Percentiles rank a stretch among this genome's conserved stretches.
These are phyloP conservation scores for Rugalucina vietnamica DNA, from an alignment of 2,888 invertebrate genomes.

Conservation along the genomic window DNA sequence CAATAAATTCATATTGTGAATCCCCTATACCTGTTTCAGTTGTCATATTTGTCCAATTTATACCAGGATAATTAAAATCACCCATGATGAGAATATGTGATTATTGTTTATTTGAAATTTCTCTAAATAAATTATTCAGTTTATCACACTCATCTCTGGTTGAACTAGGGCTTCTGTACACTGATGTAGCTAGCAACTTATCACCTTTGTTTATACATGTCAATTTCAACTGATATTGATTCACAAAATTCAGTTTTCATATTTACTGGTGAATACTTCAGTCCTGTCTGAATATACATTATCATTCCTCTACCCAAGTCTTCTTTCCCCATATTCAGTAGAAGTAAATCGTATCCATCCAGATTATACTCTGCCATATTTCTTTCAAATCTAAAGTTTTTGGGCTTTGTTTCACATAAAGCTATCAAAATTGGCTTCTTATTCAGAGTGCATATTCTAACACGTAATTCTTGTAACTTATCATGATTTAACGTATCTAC, in stretches of 20 bases:
- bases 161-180: constrained; percentile 16
- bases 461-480: not conserved
- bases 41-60: constrained; percentile 13
- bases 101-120: not conserved
- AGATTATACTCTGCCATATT: constrained; percentile 2
- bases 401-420: constrained; percentile 11
- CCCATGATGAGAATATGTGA: not conserved
- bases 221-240: not conserved
- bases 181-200: not conserved
- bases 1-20: constrained; percentile 8
- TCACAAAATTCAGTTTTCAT: not conserved
- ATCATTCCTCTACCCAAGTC: constrained; percentile 9
- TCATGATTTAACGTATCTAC: constrained; percentile 19
- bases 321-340: not conserved
- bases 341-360: constrained; percentile 1
- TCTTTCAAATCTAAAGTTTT: constrained; percentile 18
- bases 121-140: not conserved
- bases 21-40: not conserved
- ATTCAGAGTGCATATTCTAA: not conserved
- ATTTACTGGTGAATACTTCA: not conserved
- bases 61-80: constrained; percentile 6
- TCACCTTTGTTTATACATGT: not conserved
- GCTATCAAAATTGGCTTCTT: not conserved
- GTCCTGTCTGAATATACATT: not conserved
- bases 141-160: not conserved